Evolutionary conservation across 2,888 invertebrate species (phyloP).

Genomic region (Creontiades dilutus): DNA sequence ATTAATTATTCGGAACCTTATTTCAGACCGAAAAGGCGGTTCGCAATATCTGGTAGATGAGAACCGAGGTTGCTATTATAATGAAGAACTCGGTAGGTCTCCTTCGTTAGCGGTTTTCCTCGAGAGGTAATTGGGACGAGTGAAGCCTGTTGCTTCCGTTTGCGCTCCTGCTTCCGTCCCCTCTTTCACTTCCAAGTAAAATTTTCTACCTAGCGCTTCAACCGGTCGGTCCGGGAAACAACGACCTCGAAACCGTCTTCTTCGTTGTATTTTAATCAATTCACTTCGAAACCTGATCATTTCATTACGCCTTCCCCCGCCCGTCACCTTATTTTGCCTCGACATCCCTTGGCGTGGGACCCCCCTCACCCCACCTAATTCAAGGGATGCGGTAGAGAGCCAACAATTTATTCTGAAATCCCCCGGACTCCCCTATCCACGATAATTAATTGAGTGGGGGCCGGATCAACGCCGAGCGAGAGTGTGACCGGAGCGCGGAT

Average conservation of each 20-base stretch:
- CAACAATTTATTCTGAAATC: conserved; percentile 30
- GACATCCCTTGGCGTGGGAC: neutral
- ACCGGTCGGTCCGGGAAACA: neutral
- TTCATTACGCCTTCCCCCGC: neutral
- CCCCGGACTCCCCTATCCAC: neutral
- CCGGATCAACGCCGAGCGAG: conserved; percentile 8
- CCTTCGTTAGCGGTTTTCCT: conserved; percentile 59
- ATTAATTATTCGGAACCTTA: neutral
- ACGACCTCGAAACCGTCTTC: neutral
- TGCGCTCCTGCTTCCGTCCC: neutral
- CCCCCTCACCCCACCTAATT: neutral
- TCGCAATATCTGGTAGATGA: neutral
- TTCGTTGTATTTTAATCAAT: neutral
- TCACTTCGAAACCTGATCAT: conserved; percentile 39
- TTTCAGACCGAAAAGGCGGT: neutral
- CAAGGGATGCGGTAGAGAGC: neutral
- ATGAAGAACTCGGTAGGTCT: conserved; percentile 16
- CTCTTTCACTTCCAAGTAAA: neutral
- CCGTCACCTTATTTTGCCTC: neutral
- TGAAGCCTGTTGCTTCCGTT: conserved; percentile 56
- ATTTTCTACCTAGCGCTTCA: neutral
- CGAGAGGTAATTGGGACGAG: conserved; percentile 50
- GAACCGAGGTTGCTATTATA: neutral
- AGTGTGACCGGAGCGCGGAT: neutral
- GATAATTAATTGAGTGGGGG: conserved; percentile 30